Evolutionary conservation across 1,140 invertebrate species (phyloP).

Genomic region (Drosophila suzukii): DNA sequence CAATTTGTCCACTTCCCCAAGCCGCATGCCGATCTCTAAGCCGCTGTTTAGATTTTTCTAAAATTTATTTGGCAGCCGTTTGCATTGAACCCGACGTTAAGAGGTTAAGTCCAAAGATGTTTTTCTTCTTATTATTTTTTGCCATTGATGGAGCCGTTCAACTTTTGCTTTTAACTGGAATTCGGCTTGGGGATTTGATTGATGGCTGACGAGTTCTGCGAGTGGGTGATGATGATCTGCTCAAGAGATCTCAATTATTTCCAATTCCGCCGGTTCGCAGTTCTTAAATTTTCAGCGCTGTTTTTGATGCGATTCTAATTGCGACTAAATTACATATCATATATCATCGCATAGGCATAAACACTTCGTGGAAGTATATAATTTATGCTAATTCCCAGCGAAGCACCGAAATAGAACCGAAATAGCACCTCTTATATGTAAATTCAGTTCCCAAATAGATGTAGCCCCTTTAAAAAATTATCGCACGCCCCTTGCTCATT

Average conservation of each 20-base stretch:
- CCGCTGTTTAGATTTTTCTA: conserved; percentile 1
- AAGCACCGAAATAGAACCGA: conserved; percentile 1
- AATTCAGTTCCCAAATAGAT: conserved; percentile 23
- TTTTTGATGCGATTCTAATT: conserved; percentile 39
- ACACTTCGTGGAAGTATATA: conserved; percentile 30
- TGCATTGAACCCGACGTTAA: conserved; percentile 69
- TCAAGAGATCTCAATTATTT: conserved; percentile 72
- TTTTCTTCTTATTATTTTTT: conserved; percentile 8
- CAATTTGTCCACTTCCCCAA: conserved; percentile 68
- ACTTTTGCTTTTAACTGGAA: conserved; percentile 69
- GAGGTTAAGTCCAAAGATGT: conserved; percentile 72
- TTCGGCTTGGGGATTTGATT: conserved; percentile 34
- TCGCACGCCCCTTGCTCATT: conserved; percentile 35
- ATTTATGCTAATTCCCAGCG: conserved; percentile 49
- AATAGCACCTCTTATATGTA: conserved; percentile 42
- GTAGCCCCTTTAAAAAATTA: conserved; percentile 8
- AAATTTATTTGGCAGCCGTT: conserved; percentile 64
- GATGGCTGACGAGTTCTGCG: conserved; percentile 37
- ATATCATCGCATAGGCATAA: conserved; percentile 36
- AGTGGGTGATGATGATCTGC: conserved; percentile 46
- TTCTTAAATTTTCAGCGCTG: conserved; percentile 6
- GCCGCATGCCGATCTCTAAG: conserved; percentile 47
- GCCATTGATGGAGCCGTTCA: conserved; percentile 49
- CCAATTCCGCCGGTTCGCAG: conserved; percentile 11
- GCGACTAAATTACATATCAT: conserved; percentile 45